A percentile compares a stretch with the other conserved stretches of the same genome.
Evolutionary conservation across 2,888 invertebrate genomes (phyloP).

Genomic region (Callimorpha dominula): DNA sequence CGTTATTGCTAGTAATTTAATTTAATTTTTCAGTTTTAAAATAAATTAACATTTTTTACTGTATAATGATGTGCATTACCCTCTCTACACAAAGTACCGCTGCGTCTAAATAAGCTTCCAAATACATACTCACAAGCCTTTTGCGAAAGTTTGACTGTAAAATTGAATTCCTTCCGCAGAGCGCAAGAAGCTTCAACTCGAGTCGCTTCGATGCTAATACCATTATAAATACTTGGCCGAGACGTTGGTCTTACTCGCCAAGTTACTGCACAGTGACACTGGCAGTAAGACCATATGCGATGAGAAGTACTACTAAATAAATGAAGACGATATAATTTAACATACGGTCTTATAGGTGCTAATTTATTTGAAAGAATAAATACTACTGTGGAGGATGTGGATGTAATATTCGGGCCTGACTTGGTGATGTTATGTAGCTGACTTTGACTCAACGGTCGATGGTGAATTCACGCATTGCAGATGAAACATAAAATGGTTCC

Average conservation of each 20-base stretch:
- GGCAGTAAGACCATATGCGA: background rate
- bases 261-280: conserved; percentile 6
- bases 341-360: background rate
- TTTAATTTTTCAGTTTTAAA: no score
- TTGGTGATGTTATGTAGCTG: no score
- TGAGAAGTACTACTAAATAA: background rate
- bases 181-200: conserved; percentile 24
- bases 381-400: no score
- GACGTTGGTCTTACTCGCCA: conserved; percentile 9
- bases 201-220: conserved; percentile 19
- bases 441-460: no score
- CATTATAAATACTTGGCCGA: conserved; percentile 15
- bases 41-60: no score
- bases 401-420: no score
- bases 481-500: no score
- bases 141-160: conserved; percentile 25
- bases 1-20: no score
- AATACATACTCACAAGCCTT: conserved; percentile 18
- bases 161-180: conserved; percentile 32
- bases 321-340: background rate
- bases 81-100: background rate
- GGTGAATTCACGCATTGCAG: no score
- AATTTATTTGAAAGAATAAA: no score
- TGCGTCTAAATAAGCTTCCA: background rate
- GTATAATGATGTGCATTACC: no score